A percentile compares a stretch with the other conserved stretches of the same genome.
These are phyloP conservation scores for Nasonia longicornis DNA, from an alignment of 1,140 invertebrate genomes.

Conservation along the genomic window DNA sequence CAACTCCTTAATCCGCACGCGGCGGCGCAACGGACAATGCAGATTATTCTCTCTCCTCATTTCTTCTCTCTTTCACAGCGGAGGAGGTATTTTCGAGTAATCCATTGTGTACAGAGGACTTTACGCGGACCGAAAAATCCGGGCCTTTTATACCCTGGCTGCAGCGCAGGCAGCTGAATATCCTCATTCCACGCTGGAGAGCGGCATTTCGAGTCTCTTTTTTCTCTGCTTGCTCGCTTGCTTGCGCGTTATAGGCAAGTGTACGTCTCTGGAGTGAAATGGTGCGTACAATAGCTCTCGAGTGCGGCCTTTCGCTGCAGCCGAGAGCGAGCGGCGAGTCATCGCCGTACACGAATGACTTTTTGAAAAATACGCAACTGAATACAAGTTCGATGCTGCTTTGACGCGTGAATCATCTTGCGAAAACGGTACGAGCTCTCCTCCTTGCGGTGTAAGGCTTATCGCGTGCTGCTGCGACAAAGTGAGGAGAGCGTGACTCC, in stretches of 20 bases:
- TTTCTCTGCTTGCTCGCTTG: neutral
- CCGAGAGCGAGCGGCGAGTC: constrained; percentile 34
- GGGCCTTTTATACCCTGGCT: neutral
- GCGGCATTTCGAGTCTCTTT: neutral
- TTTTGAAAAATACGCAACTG: too few relatives aligned
- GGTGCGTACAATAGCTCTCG: too few relatives aligned
- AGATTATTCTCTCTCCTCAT: constrained; percentile 43
- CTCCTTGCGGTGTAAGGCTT: neutral
- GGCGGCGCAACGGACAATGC: constrained; percentile 48
- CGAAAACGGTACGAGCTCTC: neutral
- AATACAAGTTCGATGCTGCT: too few relatives aligned
- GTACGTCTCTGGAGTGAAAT: too few relatives aligned
- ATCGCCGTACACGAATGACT: neutral
- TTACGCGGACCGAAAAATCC: neutral
- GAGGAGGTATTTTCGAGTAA: neutral
- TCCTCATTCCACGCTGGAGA: neutral
- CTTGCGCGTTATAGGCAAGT: neutral
- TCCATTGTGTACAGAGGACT: constrained; percentile 13
- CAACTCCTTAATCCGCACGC: constrained; percentile 55
- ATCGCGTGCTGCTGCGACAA: neutral
- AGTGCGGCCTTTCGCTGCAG: too few relatives aligned
- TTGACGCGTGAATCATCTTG: too few relatives aligned
- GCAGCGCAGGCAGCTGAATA: neutral
- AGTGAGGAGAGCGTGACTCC: neutral
- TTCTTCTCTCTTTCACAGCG: neutral